Evolutionary conservation across 1,140 invertebrate species (phyloP).

Genomic region (Diorhabda carinulata): DNA sequence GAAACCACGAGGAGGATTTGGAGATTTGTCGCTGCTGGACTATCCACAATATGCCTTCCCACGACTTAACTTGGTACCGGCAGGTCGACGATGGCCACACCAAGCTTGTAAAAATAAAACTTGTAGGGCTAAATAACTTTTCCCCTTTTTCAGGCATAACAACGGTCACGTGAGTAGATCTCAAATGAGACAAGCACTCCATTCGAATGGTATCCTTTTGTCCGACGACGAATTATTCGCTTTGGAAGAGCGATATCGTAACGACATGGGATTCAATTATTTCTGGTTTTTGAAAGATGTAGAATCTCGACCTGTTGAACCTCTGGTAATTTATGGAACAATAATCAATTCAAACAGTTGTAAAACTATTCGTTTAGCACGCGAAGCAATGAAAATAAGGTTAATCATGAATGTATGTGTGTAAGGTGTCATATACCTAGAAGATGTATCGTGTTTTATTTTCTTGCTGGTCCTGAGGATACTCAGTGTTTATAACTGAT

Average conservation of each 20-base stretch:
- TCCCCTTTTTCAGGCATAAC: conserved; percentile 52
- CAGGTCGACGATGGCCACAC: too few relatives aligned
- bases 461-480: too few relatives aligned
- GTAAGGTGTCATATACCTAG: too few relatives aligned
- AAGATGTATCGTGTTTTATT: too few relatives aligned
- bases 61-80: too few relatives aligned
- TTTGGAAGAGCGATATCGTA: conserved; percentile 62
- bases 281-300: conserved; percentile 60
- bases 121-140: not conserved
- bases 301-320: conserved; percentile 45
- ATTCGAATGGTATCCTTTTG: conserved; percentile 59
- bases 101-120: not conserved
- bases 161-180: conserved; percentile 64
- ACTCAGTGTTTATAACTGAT: not conserved
- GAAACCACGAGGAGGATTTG: too few relatives aligned
- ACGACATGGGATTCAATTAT: conserved; percentile 69
- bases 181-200: conserved; percentile 62
- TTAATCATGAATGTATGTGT: too few relatives aligned
- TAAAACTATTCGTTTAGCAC: too few relatives aligned
- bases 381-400: too few relatives aligned
- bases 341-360: too few relatives aligned
- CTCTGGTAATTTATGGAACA: conserved; percentile 39
- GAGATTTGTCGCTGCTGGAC: too few relatives aligned
- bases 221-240: conserved; percentile 60
- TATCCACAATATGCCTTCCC: too few relatives aligned